Base-by-base conservation (phyloP, 2,797 vertebrate species). In the Delichon dasypus region DNA sequence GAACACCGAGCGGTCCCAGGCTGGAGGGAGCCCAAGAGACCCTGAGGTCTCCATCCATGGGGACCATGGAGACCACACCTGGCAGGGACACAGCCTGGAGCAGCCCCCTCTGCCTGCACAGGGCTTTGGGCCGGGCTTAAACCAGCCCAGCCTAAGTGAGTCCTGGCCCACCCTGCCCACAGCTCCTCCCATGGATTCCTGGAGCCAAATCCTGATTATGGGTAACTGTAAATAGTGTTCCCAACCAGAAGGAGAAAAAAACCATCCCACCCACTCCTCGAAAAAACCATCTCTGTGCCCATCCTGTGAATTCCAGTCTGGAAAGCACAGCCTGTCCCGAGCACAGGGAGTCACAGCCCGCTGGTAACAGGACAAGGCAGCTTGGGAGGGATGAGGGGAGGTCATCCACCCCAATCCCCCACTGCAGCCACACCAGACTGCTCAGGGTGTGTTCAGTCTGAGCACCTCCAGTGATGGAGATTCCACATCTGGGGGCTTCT, bases 281-380 rank as follows among this genome's bases (percentile, higher is more conserved):
- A 16, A 32, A 30, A 26, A 26, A 8, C 2, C 13, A 19, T 2
- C 27, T 32, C 68, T 36, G 12, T 51, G 55, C 13, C 23, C 45
- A 34, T 11, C 2, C 57, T 18, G 22, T n/a, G 76, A 34, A 50
- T 6, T 30, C 7, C 42, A 36, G 38, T 0, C 15, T 36, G 29
- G 51, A 27, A 54, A 12, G 9, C 3, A 8, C 27, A 29, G 6
- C 45, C n/a, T n/a, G 29, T 5, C 83, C 55, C 19, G 9, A 62
- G 58, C 62, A 53, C 67, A 2, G 0, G 45, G 2, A 25, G 38
- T 3, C 44, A 23, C 4, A 29, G 4, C 15, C 44, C 30, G 2
- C 15, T 2, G 45, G 27, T 0, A 30, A 9, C 42, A 53, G 83
- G n/a, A 25, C 2, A 13, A 2, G 0, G 26, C 1, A 25, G 73